These are phyloP conservation scores for Goniozus legneri DNA, from an alignment of 1,140 invertebrate species.

Conservation along the genomic window DNA sequence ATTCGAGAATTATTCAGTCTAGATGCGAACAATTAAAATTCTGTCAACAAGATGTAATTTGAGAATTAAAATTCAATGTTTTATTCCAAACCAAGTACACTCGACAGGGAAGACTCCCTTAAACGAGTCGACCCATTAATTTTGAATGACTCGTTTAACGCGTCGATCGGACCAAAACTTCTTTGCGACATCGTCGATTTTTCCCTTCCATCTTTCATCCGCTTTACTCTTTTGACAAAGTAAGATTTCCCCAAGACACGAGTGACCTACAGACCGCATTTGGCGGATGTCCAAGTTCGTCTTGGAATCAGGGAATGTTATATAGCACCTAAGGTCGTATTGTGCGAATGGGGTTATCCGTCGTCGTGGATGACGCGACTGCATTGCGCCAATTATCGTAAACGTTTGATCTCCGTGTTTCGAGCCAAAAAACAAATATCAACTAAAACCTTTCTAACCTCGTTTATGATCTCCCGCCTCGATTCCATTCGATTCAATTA, in stretches of 20 bases:
- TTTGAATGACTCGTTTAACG: too few species aligned
- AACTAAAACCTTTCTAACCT: too few species aligned
- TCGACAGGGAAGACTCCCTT: background rate
- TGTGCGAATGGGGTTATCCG: slow-evolving; percentile 45
- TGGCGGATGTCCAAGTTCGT: slow-evolving; percentile 47
- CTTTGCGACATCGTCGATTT: too few species aligned
- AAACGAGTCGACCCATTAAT: background rate
- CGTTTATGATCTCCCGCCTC: too few species aligned
- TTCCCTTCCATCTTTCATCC: too few species aligned
- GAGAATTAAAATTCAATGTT: background rate
- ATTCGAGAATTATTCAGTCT: background rate
- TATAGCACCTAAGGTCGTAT: slow-evolving; percentile 43
- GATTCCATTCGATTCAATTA: too few species aligned
- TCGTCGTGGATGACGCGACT: slow-evolving; percentile 43
- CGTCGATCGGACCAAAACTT: too few species aligned
- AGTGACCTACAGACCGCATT: slow-evolving; percentile 40
- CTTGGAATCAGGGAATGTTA: slow-evolving; percentile 45
- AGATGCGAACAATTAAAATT: background rate
- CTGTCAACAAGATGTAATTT: background rate
- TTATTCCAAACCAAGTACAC: background rate
- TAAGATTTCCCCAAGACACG: slow-evolving; percentile 33
- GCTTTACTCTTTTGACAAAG: slow-evolving; percentile 10
- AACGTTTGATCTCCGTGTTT: slow-evolving; percentile 22
- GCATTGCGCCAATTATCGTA: slow-evolving; percentile 43
- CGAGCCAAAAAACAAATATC: too few species aligned